Evolutionary conservation across 2,113 vertebrate genomes (phyloP), one percentile per base, ranked within the genome.

Genomic region (Asarcornis scutulata): DNA sequence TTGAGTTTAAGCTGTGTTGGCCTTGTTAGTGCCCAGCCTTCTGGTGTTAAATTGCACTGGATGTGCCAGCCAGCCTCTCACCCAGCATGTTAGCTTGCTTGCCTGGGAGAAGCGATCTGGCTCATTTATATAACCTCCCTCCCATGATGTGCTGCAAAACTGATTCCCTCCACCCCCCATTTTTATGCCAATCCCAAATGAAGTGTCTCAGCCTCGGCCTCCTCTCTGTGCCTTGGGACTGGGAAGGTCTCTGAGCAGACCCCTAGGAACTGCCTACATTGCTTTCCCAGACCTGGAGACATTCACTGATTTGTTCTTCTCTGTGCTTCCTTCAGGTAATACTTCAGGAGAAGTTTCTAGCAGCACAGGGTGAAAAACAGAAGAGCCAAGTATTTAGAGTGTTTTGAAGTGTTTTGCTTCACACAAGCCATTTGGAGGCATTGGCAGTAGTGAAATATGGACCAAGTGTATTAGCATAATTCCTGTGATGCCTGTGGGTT

Each of bases 381-480:
- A 32, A 11, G 40, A 81, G 75, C 64, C 40, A 76, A 76, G 22
- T 11, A 40, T 38, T 60, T 10, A 21, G 79, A 46, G 29, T 56
- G 63, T 62, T 93, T 72, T 69, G 42, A 68, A 85, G 62, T 46
- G 16, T 58, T 89, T 86, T 75, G 62, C 55, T 67, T 73, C 60
- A 20, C 31, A 34, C 13, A 2, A 56, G 38, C 55, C 56, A 27
- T 46, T 83, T 83, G 76, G 76, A 13, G 18, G 4, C 32, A 2
- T 5, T 58, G 67, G 79, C 58, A 53, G 6, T 5, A 7, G 56
- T 4, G n/a, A 21, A 32, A 34, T 2, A 7, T 2, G 71, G 66
- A 21, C 46, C 20, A 1, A 27, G 62, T 8, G 2, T 2, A 3
- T 17, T 17, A 13, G 34, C 36, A 8, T 16, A 32, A 42, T 5